Percentiles rank a stretch among this genome's conserved stretches.
phyloP scores from a whole-genome alignment of 2,888 invertebrate species.

The Ectemnius cavifrons region DNA sequence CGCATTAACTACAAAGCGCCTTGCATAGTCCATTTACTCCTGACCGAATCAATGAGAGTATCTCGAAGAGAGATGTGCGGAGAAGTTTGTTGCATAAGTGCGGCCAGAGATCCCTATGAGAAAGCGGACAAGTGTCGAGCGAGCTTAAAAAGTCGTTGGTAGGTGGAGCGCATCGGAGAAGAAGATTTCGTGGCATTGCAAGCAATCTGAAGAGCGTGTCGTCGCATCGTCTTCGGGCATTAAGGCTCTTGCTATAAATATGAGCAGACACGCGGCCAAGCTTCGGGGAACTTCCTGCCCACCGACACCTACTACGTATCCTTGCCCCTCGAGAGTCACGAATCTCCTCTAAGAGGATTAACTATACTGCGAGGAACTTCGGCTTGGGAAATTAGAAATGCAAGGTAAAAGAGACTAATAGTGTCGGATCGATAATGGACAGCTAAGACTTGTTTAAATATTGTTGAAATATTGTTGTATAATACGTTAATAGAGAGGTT shows the following conservation, averaged over 20 bases:
- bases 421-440: no score
- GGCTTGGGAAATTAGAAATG: not conserved
- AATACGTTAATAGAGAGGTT: no score
- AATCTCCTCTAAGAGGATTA: slow-evolving; percentile 21
- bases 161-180: no score
- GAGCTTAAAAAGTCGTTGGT: slow-evolving; percentile 13
- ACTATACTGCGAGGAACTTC: not conserved
- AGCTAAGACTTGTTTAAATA: no score
- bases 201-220: slow-evolving; percentile 51
- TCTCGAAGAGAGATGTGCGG: no score
- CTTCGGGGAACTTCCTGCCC: slow-evolving; percentile 34
- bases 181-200: slow-evolving; percentile 21
- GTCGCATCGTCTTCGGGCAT: slow-evolving; percentile 55
- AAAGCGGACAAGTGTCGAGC: not conserved
- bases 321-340: slow-evolving; percentile 19
- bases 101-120: not conserved
- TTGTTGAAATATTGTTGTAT: no score
- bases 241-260: slow-evolving; percentile 61
- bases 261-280: slow-evolving; percentile 58
- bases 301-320: slow-evolving; percentile 16
- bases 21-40: no score
- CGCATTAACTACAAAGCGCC: no score
- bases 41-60: no score
- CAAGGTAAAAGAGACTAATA: no score
- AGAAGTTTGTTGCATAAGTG: no score